Conservation (phyloP, 2,888 invertebrate genomes). For the Noctua fimbriata region DNA sequence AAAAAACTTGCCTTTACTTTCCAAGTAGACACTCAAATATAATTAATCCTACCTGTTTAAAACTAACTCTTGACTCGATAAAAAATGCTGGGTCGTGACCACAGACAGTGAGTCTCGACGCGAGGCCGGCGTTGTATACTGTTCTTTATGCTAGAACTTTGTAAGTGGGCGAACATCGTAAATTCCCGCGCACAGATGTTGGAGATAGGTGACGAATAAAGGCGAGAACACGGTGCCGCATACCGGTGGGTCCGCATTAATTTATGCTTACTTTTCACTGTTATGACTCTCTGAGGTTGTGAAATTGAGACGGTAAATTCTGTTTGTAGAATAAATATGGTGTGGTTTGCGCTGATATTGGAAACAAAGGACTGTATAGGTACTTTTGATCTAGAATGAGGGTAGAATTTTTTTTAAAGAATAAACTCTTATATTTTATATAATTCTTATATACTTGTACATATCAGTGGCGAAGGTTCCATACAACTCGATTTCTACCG, state of each 20-base stretch:
- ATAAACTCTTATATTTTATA: neutral
- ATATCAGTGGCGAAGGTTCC: no score
- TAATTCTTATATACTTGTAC: no score
- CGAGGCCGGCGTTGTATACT: conserved; percentile 55
- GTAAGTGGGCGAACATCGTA: conserved; percentile 73
- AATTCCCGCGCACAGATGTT: conserved; percentile 75
- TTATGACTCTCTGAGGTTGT: conserved; percentile 46
- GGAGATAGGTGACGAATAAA: conserved; percentile 77
- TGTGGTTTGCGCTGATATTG: conserved; percentile 23
- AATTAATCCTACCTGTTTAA: conserved; percentile 49
- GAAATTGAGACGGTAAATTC: conserved; percentile 63
- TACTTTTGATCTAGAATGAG: conserved; percentile 7
- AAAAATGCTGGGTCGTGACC: conserved; percentile 59
- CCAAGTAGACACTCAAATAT: conserved; percentile 35
- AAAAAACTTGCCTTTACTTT: conserved; percentile 10
- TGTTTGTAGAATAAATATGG: conserved; percentile 17
- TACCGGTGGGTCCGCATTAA: conserved; percentile 51
- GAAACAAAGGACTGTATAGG: conserved; percentile 1
- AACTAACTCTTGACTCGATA: conserved; percentile 43
- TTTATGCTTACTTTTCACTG: conserved; percentile 67
- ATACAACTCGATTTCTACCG: no score
- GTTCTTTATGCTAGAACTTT: conserved; percentile 70
- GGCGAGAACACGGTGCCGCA: conserved; percentile 51
- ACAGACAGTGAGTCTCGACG: conserved; percentile 46
- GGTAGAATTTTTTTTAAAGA: neutral